These are phyloP conservation scores for Ctenodactylus gundi DNA, from an alignment of 2,113 vertebrate genomes.

Conservation along the genomic window DNA sequence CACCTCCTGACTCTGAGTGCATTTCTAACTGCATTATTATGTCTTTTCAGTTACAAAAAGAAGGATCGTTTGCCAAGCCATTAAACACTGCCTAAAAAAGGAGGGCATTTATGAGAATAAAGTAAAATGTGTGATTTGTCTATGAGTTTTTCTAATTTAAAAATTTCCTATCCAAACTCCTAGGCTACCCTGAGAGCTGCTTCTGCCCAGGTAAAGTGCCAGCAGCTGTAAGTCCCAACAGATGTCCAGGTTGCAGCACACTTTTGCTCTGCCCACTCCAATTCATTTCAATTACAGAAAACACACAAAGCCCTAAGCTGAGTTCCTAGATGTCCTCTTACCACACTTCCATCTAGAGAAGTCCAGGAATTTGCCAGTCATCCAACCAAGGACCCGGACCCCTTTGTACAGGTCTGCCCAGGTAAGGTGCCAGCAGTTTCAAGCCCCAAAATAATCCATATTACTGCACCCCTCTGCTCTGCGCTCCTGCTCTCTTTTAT, in stretches of 20 bases:
- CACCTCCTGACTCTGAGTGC: neutral
- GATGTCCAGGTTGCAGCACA: too few relatives aligned
- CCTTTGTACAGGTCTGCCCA: too few relatives aligned
- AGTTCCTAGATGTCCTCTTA: too few relatives aligned
- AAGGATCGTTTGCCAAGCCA: neutral
- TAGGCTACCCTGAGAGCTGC: neutral
- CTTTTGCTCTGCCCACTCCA: too few relatives aligned
- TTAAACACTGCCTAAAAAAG: neutral
- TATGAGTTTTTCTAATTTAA: neutral
- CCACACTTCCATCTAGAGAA: too few relatives aligned
- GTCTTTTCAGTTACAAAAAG: neutral
- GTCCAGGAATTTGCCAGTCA: too few relatives aligned
- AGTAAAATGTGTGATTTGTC: neutral
- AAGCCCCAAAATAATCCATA: neutral
- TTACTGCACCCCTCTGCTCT: neutral
- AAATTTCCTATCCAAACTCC: neutral
- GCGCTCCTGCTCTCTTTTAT: neutral
- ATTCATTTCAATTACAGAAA: too few relatives aligned
- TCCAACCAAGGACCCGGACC: too few relatives aligned
- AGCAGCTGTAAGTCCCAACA: too few relatives aligned
- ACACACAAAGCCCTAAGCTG: too few relatives aligned
- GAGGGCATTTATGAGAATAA: neutral
- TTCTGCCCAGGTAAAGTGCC: neutral
- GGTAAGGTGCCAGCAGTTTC: neutral
- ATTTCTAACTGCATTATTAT: neutral